These are phyloP conservation scores for Tuta absoluta DNA, from an alignment of 2,888 invertebrate species.

Conservation along the genomic window DNA sequence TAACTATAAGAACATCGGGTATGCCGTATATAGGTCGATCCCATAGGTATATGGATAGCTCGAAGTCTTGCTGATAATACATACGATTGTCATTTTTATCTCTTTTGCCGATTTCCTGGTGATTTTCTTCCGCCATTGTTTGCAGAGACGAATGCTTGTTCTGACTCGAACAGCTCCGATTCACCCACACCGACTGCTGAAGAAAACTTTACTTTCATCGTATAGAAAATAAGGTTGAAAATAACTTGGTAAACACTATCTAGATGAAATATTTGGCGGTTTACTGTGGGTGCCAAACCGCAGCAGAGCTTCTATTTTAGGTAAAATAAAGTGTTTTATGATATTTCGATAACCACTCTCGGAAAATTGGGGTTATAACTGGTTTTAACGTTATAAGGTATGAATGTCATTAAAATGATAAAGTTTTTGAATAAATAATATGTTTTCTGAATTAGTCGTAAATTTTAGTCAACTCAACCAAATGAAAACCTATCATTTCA, in stretches of 20 bases:
- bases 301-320: slow-evolving; percentile 31
- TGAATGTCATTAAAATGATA: no score
- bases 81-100: slow-evolving; percentile 52
- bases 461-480: no score
- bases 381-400: no score
- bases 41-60: no score
- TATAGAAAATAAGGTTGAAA: slow-evolving; percentile 19
- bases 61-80: no score
- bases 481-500: no score
- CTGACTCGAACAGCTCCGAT: slow-evolving; percentile 32
- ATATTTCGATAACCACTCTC: slow-evolving; percentile 31
- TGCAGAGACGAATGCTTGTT: slow-evolving; percentile 38
- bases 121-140: slow-evolving; percentile 49
- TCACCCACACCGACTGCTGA: slow-evolving; percentile 19
- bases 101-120: slow-evolving; percentile 53
- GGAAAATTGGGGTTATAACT: not conserved
- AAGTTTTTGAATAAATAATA: no score
- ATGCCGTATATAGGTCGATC: no score
- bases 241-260: slow-evolving; percentile 29
- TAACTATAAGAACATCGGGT: no score
- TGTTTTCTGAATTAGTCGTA: no score
- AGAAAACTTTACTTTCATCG: not conserved
- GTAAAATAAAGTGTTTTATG: slow-evolving; percentile 34
- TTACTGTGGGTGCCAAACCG: slow-evolving; percentile 28
- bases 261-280: slow-evolving; percentile 24